Conservation (phyloP, 2,888 invertebrate species). For the Branchellion lobata region DNA sequence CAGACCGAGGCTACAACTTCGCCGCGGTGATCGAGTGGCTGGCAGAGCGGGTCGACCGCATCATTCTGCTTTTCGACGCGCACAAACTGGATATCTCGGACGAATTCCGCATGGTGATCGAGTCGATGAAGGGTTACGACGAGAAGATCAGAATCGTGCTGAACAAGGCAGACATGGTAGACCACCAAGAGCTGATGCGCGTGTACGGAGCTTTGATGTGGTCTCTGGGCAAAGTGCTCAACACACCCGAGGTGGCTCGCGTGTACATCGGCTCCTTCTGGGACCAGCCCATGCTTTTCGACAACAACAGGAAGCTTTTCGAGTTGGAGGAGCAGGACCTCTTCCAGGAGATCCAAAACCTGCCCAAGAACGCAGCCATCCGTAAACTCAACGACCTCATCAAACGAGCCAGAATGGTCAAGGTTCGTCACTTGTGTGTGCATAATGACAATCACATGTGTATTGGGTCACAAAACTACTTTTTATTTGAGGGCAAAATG, state of each 20-base stretch:
- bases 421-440: slow-evolving; percentile 65
- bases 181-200: slow-evolving; percentile 96
- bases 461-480: too few species aligned
- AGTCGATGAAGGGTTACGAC: slow-evolving; percentile 74
- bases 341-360: slow-evolving; percentile 81
- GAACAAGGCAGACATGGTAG: slow-evolving; percentile 98
- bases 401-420: slow-evolving; percentile 91
- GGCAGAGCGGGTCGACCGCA: slow-evolving; percentile 95
- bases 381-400: slow-evolving; percentile 96
- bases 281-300: slow-evolving; percentile 93
- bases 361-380: slow-evolving; percentile 92
- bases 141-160: slow-evolving; percentile 84
- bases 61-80: slow-evolving; percentile 94
- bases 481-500: too few species aligned
- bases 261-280: slow-evolving; percentile 99
- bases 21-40: slow-evolving; percentile 98
- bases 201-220: slow-evolving; percentile 99
- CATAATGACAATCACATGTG: too few species aligned
- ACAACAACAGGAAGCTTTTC: slow-evolving; percentile 76
- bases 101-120: slow-evolving; percentile 93
- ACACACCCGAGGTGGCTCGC: slow-evolving; percentile 95
- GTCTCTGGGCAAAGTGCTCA: slow-evolving; percentile 96
- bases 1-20: slow-evolving; percentile 84
- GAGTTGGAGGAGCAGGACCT: slow-evolving; percentile 62
- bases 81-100: slow-evolving; percentile 98